Conservation (phyloP, 1,140 invertebrate genomes). For the Pteromalus puparum region DNA sequence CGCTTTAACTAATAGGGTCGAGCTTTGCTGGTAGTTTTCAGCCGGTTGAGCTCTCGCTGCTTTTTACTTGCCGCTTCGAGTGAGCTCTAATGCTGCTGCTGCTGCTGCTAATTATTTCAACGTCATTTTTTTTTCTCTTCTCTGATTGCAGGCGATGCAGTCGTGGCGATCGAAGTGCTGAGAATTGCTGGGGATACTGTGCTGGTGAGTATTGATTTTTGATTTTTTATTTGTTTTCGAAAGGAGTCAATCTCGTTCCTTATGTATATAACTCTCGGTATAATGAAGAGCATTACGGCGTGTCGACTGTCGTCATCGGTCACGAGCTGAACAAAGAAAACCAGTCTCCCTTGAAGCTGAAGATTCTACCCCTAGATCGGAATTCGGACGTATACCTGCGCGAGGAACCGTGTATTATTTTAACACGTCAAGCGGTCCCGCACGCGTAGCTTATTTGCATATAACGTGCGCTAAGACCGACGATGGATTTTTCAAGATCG, state of each 20-base stretch:
- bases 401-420: slow-evolving; percentile 16
- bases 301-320: too few species aligned
- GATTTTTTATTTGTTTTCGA: too few species aligned
- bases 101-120: background rate
- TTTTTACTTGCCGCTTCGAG: background rate
- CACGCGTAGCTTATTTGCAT: slow-evolving; percentile 69
- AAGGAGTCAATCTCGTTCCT: too few species aligned
- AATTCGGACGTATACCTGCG: too few species aligned
- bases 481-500: background rate
- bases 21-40: background rate
- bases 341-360: too few species aligned
- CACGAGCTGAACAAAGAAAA: too few species aligned
- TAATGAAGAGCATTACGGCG: too few species aligned
- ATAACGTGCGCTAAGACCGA: slow-evolving; percentile 56
- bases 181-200: slow-evolving; percentile 25
- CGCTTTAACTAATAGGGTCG: slow-evolving; percentile 25
- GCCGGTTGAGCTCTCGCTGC: background rate
- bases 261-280: too few species aligned
- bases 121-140: slow-evolving; percentile 6
- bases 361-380: too few species aligned
- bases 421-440: background rate
- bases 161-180: slow-evolving; percentile 20
- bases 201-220: slow-evolving; percentile 55
- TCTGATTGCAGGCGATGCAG: slow-evolving; percentile 44
- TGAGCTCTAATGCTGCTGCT: too few species aligned